Base-by-base conservation (phyloP, 2,888 invertebrate species). In the Masnerella sp. region DNA sequence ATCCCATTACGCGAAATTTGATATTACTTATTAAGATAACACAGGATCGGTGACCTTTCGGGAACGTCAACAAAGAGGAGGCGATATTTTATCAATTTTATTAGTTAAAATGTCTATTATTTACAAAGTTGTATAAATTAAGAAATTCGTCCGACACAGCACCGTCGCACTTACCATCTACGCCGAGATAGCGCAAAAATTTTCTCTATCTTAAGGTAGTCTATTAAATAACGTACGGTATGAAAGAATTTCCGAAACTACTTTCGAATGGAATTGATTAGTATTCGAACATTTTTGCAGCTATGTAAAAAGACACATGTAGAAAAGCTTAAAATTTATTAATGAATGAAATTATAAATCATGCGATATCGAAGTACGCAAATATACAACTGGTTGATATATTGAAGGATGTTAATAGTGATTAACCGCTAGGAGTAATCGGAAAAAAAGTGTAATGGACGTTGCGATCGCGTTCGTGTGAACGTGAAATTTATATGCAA, bases 91-190 rank as follows among this genome's bases (percentile, higher is more conserved):
- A 82, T 82, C 77, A 77, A 77, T 80, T 85, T 85, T 85, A 85
- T 85, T 85, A 76, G 69, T 82, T 83, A 81, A 84, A 83, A 82
- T 77, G 14, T 81, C 84, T 85, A 84, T 67, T 85, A 85, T 85
- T 84, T 85, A 85, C 85, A 85, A 84, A 69, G 78, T 79, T 79
- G 74, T 84, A 85, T 85, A 85, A 84, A 84, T 85, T 81, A 85
- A 83, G 79, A 81, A 80, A 51, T 56, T 81, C 77, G 78, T 81
- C 80, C 80, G 79, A 82, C 80, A 82, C 80, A 81, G 82, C 82
- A 83, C 82, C 82, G 80, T 80, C 81, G 78, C 80, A 78, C 76
- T 76, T 78, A 77, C 77, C 74, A 75, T 72, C 71, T 80, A 77
- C 65, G 75, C 67, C 45, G 17, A n/a, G 34, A 58, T 8, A 61